Conservation (phyloP, 2,888 invertebrate species). For the Dysmachus trigonus region DNA sequence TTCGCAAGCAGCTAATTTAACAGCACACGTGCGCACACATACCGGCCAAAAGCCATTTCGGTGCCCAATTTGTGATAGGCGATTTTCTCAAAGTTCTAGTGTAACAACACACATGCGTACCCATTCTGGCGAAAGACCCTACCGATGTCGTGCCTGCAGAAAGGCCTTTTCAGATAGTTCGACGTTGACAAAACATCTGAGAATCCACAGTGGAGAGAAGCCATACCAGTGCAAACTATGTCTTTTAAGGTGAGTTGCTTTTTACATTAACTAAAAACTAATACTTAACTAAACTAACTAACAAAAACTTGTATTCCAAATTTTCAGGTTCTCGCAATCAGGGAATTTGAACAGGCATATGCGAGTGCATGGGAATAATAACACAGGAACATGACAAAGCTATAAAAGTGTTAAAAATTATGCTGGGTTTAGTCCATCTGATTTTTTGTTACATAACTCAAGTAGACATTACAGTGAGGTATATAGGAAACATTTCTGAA, state of each 20-base stretch:
- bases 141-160: constrained; percentile 94
- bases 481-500: not conserved
- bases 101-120: constrained; percentile 99
- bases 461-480: not conserved
- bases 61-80: constrained; percentile 95
- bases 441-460: not conserved
- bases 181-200: constrained; percentile 94
- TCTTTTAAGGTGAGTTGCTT: constrained; percentile 72
- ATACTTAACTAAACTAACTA: not conserved
- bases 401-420: not conserved
- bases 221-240: constrained; percentile 98
- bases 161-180: constrained; percentile 99
- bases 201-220: constrained; percentile 87
- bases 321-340: constrained; percentile 87
- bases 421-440: not conserved
- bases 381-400: constrained; percentile 71
- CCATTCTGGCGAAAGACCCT: constrained; percentile 99
- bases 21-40: constrained; percentile 90
- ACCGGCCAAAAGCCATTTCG: constrained; percentile 98
- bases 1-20: constrained; percentile 97
- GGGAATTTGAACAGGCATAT: constrained; percentile 99
- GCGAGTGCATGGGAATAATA: constrained; percentile 89
- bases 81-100: constrained; percentile 94
- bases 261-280: not conserved
- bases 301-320: not conserved